Base-by-base conservation (phyloP, 2,888 invertebrate genomes). In the Zaprionus bogoriensis region DNA sequence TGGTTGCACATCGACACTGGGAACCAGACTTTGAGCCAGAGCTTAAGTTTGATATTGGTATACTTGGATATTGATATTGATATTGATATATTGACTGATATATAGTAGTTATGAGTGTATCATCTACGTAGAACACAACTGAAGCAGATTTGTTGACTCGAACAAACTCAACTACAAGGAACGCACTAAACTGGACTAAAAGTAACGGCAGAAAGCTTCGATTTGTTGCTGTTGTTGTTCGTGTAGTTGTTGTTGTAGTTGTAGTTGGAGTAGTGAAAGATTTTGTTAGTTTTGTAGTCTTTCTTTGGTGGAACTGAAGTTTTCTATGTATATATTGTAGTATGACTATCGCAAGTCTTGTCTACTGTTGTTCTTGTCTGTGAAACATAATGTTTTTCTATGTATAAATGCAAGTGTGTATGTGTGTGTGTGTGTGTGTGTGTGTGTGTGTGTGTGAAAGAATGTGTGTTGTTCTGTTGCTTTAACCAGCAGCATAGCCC, bases 131-230 rank as follows among this genome's bases (percentile, higher is more conserved):
- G 64, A 79, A 79, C 77, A 77, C 73, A 79, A 83, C 75, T 73
- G 57, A 83, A 79, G 84, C 84, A 60, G 30, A 20, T 57, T 28
- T 30, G 27, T 59, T 6, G 61, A 57, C 67, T 81, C 50, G 51
- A 82, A 81, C 78, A 70, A 78, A 83, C 81, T 84, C 68, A 80
- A 64, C 84, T 76, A 81, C 81, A 74, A 81, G 67, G 65, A 84
- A 81, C 84, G 65, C 65, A 81, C 82, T 81, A 81, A 81, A 68
- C 65, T 76, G 62, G 62, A 41, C 84, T 81, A 84, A 78, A 46
- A 78, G 68, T 81, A 81, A 81, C 75, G 53, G 84, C 76, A 61
- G 48, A 54, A 81, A 81, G 84, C 81, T 81, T 81, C 51, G 44
- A 51, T 64, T 36, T 32, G 36, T 55, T 55, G 5, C 41, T 54